Evolutionary conservation across 1,140 invertebrate genomes (phyloP), one percentile per base, ranked within the genome.

Genomic region (Apocrypta bakeri): DNA sequence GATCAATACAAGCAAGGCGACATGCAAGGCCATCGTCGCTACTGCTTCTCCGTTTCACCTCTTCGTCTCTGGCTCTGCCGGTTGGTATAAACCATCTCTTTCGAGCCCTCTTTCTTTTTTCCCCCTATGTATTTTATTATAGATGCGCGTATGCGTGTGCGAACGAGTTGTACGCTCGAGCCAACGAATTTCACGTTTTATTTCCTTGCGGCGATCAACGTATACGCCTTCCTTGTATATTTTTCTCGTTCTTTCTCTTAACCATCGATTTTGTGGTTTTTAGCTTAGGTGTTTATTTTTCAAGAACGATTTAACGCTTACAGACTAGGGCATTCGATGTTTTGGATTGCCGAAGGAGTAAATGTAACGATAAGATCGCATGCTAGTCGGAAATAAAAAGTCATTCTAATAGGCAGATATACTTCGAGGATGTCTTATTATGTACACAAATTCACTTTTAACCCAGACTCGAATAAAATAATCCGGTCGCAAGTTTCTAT

Each of bases 1-100:
- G 90, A 91, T 90, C 90, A 90, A 91, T 91, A 91, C 90, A 89
- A 89, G 90, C 88, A 90, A 91, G 88, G 88, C 87, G 88, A 90
- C 89, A 88, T 90, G 88, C 89, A 90, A 91, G 88, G 89, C 89
- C 89, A 17, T 24, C 24, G 17, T 24, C 61, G 8, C 40, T 17
- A 17, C 48, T 31, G 66, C 37, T 72, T 72, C 78, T 29, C 78
- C 29, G 40, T 79, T 56, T 79, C 76, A 31, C 37, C 56, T 14
- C 27, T 9, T n/a, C 24, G n/a, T 27, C 42, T 24, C 25, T 24
- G n/a, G n/a, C 40, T 14, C 7, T 3, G 2, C 4, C 40, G 48
- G 3, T 17, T 17, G 4, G 21, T n/a, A 56, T 56, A 56, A n/a
- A 14, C 48, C 48, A 56, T 56, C 48, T 56, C 21, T 56, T 17